Conservation (phyloP, 1,140 invertebrate species). For the Micrasema minimum region DNA sequence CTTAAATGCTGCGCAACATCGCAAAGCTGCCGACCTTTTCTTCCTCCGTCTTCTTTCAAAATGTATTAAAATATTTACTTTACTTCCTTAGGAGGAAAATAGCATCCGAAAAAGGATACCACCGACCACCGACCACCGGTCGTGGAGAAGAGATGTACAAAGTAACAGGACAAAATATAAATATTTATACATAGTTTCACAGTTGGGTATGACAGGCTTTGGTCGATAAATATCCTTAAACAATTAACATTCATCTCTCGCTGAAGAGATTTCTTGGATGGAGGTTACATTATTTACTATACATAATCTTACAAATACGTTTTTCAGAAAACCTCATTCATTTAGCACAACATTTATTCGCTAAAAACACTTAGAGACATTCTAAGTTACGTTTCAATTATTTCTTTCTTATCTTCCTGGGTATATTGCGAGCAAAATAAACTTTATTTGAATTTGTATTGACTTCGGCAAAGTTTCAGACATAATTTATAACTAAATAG, state of each 20-base stretch:
- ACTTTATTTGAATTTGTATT: neutral
- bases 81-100: neutral
- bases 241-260: neutral
- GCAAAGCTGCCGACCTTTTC: slow-evolving; percentile 30
- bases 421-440: slow-evolving; percentile 10
- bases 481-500: neutral
- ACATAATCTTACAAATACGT: slow-evolving; percentile 14
- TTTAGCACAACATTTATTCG: slow-evolving; percentile 18
- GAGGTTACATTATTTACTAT: slow-evolving; percentile 31
- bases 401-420: neutral
- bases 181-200: slow-evolving; percentile 6
- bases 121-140: too few species aligned
- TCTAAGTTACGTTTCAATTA: neutral
- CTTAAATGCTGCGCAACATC: slow-evolving; percentile 38
- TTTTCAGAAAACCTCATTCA: slow-evolving; percentile 25
- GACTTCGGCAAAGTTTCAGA: neutral
- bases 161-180: slow-evolving; percentile 21
- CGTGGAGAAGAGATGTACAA: slow-evolving; percentile 1
- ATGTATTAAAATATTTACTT: slow-evolving; percentile 16
- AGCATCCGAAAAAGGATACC: slow-evolving; percentile 14
- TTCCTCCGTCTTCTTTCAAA: neutral
- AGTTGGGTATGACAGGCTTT: slow-evolving; percentile 19
- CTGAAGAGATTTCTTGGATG: slow-evolving; percentile 28
- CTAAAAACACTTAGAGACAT: slow-evolving; percentile 32
- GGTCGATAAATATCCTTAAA: slow-evolving; percentile 31